Evolutionary conservation across 2,888 invertebrate species (phyloP).

Genomic region (Amorpha juglandis): DNA sequence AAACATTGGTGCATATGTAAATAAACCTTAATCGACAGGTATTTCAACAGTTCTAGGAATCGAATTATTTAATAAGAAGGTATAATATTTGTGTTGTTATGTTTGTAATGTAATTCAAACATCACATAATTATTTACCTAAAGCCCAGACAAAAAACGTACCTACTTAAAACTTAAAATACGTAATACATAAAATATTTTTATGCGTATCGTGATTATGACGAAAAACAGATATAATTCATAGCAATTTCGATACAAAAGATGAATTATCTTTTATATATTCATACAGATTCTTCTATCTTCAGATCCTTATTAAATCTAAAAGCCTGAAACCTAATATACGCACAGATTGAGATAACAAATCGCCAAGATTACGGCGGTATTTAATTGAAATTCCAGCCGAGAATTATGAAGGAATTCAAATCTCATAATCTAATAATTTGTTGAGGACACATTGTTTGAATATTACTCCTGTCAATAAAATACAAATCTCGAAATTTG

Average conservation of each 20-base stretch:
- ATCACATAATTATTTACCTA: not conserved
- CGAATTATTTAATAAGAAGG: not conserved
- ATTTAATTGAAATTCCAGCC: conserved; percentile 22
- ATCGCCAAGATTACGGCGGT: conserved; percentile 7
- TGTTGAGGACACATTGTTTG: conserved; percentile 34
- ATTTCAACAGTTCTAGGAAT: not conserved
- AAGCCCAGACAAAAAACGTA: not conserved
- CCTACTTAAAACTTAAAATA: too few relatives aligned
- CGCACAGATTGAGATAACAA: conserved; percentile 3
- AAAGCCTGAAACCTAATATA: not conserved
- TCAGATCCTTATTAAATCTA: not conserved
- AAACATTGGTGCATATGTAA: not conserved
- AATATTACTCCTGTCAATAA: conserved; percentile 35
- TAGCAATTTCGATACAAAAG: too few relatives aligned
- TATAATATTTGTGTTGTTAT: not conserved
- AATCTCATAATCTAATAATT: conserved; percentile 30
- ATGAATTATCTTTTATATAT: too few relatives aligned
- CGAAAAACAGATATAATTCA: too few relatives aligned
- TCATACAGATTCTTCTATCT: not conserved
- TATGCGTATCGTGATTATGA: too few relatives aligned
- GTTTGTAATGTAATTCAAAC: not conserved
- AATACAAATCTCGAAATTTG: not conserved
- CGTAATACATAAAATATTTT: too few relatives aligned
- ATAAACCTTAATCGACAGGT: not conserved
- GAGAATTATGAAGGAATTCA: conserved; percentile 17